Evolutionary conservation across 2,888 invertebrate genomes (phyloP).

Genomic region (Drosophila meridiana): DNA sequence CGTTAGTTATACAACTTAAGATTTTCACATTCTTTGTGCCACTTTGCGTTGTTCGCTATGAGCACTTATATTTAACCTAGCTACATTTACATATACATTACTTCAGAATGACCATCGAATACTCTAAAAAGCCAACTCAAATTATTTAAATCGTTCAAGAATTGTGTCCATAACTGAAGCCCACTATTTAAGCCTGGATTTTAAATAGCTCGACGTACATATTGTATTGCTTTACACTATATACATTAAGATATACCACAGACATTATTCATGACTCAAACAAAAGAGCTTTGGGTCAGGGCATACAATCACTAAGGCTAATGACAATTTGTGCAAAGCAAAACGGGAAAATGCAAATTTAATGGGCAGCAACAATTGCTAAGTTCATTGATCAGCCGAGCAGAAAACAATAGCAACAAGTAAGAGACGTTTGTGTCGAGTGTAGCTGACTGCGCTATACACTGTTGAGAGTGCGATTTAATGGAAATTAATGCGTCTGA

Average conservation of each 20-base stretch:
- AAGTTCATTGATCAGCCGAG: slow-evolving; percentile 72
- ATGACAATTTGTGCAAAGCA: slow-evolving; percentile 52
- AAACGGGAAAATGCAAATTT: slow-evolving; percentile 60
- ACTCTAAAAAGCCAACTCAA: not conserved
- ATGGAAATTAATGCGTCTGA: not conserved
- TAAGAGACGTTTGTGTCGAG: not conserved
- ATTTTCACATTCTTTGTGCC: not conserved
- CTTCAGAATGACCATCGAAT: not conserved
- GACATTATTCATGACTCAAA: not conserved
- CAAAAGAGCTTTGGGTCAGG: slow-evolving; percentile 2
- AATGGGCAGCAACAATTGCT: slow-evolving; percentile 65
- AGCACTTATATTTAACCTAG: not conserved
- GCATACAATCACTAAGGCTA: slow-evolving; percentile 41
- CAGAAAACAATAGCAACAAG: slow-evolving; percentile 10
- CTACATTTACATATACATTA: not conserved
- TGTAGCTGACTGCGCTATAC: not conserved
- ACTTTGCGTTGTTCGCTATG: not conserved
- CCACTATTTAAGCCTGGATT: not conserved
- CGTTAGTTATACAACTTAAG: not conserved
- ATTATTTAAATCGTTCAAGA: too few species aligned
- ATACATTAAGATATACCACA: not conserved
- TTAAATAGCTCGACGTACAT: not conserved
- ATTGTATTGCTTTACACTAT: not conserved
- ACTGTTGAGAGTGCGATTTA: not conserved
- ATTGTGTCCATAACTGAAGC: too few species aligned